Evolutionary conservation across 2,888 invertebrate genomes (phyloP).

Genomic region (Myopa tessellatipennis): DNA sequence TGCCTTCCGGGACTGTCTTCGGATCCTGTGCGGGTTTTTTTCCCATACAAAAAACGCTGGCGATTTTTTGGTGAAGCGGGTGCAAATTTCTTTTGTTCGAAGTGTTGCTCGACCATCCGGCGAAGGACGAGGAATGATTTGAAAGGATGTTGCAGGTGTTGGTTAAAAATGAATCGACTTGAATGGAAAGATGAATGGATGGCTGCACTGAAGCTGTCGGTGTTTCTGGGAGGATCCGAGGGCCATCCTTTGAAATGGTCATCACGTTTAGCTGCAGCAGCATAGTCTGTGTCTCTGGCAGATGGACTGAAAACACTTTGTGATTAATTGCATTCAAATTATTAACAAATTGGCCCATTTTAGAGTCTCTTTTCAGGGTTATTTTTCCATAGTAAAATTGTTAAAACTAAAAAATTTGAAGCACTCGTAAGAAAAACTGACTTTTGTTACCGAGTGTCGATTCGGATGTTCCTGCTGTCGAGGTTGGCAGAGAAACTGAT

Average conservation of each 20-base stretch:
- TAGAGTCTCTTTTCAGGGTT: background rate
- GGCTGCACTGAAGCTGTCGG: background rate
- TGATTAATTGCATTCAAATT: conserved; percentile 34
- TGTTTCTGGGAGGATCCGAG: background rate
- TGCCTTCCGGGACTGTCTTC: conserved; percentile 1
- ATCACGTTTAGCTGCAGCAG: conserved; percentile 25
- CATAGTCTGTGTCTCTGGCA: conserved; percentile 12
- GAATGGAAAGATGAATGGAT: background rate
- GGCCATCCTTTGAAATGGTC: background rate
- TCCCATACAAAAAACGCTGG: background rate
- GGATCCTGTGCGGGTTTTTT: background rate
- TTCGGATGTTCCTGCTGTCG: no score
- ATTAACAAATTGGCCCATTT: conserved; percentile 19
- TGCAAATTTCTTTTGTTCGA: conserved; percentile 34
- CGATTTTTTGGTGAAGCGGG: conserved; percentile 9
- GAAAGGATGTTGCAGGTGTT: background rate
- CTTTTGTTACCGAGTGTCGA: background rate
- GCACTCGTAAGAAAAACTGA: background rate
- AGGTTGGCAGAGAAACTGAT: no score
- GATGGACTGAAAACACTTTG: conserved; percentile 28
- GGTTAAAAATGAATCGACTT: no score
- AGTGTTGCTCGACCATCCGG: conserved; percentile 29
- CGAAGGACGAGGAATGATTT: background rate
- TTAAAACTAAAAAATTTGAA: background rate
- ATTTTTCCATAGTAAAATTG: no score